Base-by-base conservation (phyloP, 1,140 invertebrate genomes). In the Heliconius melpomene region DNA sequence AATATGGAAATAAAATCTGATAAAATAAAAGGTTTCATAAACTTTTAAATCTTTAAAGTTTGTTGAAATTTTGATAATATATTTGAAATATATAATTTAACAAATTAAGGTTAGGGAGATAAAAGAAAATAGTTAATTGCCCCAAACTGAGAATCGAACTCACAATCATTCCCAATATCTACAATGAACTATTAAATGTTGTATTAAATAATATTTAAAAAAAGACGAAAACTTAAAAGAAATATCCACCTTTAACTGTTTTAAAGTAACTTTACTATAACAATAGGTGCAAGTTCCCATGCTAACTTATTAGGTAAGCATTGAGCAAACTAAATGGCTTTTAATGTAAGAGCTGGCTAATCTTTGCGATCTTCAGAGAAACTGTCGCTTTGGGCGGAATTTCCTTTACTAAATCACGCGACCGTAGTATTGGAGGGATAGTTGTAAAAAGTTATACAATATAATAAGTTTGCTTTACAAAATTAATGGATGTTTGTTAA, bases 241-340 rank as follows among this genome's bases (percentile, higher is more conserved):
- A 16, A 38, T 72, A n/a, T 7, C 20, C 1, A 72, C 9, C 13
- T 16, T n/a, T 72, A 36, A n/a, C 60, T 66, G 71, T 72, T 40
- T 36, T n/a, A 72, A 71, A 71, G 32, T 57, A 79, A 79, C 75
- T 75, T 36, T 66, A n/a, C 60, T 66, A 36, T 36, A 82, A 84
- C 81, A 82, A 84, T 84, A 78, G 83, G 82, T 81, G 72, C 77
- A 84, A 85, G 80, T 85, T 83, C 79, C 78, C 84, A 82, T 82
- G 72, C 72, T 79, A 78, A 81, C 81, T 73, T 82, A 79, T 82
- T 82, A 82, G 81, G 81, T 71, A 82, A 81, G 75, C 74, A 78
- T 78, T 80, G 72, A 70, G 81, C 78, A 83, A 84, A 77, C 77
- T 79, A 82, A 84, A 80, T 79, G 83, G 74, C 75, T 79, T 77